Evolutionary conservation across 2,888 invertebrate species (phyloP).

Genomic region (Muscina levida): DNA sequence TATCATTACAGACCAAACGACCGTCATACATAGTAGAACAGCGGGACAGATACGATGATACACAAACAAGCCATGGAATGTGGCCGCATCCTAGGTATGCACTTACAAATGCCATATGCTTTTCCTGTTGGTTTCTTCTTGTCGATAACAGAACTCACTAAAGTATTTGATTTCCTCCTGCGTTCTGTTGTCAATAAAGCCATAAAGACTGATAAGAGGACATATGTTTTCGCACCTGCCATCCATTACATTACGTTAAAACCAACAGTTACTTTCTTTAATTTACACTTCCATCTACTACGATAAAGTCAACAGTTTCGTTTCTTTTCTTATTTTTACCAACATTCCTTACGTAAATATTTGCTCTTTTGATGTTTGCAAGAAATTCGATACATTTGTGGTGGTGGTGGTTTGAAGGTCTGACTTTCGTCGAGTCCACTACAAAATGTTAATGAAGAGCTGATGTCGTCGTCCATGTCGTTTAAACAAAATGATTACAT

Average conservation of each 20-base stretch:
- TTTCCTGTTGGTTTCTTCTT: background rate
- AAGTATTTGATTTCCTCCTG: conserved; percentile 8
- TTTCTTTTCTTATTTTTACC: too few species aligned
- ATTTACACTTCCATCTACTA: too few species aligned
- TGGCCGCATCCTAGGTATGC: too few species aligned
- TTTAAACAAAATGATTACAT: conserved; percentile 3
- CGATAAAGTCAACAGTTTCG: conserved; percentile 1
- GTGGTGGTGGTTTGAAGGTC: background rate
- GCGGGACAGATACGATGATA: too few species aligned
- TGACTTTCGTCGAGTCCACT: conserved; percentile 6
- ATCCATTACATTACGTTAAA: conserved; percentile 11
- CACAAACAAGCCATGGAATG: too few species aligned
- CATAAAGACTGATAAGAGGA: conserved; percentile 50
- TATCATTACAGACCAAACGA: too few species aligned
- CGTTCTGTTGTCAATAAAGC: background rate
- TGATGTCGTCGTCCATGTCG: background rate
- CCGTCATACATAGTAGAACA: too few species aligned
- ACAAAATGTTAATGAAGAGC: background rate
- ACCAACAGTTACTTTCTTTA: conserved; percentile 13
- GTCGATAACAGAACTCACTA: conserved; percentile 12
- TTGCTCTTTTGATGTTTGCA: conserved; percentile 1
- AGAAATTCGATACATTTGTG: conserved; percentile 6
- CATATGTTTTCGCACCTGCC: conserved; percentile 57
- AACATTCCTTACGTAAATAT: background rate
- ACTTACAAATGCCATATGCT: background rate